Base-by-base conservation (phyloP, 2,888 invertebrate species). In the Andrena fulva region DNA sequence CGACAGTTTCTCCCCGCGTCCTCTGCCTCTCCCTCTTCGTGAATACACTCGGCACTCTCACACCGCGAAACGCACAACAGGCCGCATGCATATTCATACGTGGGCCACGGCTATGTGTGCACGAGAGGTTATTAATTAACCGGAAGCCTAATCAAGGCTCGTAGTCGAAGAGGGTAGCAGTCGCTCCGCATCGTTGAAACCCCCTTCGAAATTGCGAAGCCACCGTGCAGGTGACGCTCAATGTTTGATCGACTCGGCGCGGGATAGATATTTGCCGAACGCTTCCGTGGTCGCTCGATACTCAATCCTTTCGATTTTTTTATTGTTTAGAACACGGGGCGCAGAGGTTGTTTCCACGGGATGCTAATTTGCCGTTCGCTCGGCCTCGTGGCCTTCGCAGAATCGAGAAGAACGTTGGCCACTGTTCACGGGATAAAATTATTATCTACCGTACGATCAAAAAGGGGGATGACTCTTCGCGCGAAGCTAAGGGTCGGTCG, bases 61-160 rank as follows among this genome's bases (percentile, higher is more conserved):
- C 90, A 91, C 92, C 91, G 89, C 89, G 90, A 92, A 91, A 91
- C 92, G 91, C 89, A 90, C 92, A 90, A 91, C 92, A 91, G 91
- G 89, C 90, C 89, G 90, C 92, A 93, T 93, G 92, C 93, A 93
- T 93, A 93, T 93, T 93, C 93, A 93, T 93, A 91, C 89, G 88
- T 88, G 84, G 87, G 82, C 82, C 85, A 82, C 79, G 84, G 74
- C 90, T 89, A 93, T 92, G 92, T 93, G 92, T 91, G 91, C 92
- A 92, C 91, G 93, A 94, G 94, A 94, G 94, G 94, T 94, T 95
- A 95, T 95, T 95, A 95, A 95, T 95, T 95, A 95, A 94, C 94
- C 94, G 94, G 94, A 94, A 94, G 94, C 94, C 95, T 95, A 95
- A 95, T 95, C 95, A 95, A 95, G 95, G 94, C 91, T 92, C 90